Conservation (phyloP, 2,888 invertebrate species). For the Diogma glabrata region DNA sequence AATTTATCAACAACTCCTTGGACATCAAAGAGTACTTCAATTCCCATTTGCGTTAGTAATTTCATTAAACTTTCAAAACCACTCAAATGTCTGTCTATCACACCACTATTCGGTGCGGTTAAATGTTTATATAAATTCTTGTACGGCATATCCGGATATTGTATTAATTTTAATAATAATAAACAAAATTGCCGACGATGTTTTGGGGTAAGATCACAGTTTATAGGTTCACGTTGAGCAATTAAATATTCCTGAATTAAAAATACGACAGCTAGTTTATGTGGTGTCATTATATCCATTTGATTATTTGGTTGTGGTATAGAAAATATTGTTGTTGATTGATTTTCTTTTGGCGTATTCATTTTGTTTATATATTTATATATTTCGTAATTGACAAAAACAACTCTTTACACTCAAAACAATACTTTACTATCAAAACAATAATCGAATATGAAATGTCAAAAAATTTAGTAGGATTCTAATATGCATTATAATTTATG, state of each 20-base stretch:
- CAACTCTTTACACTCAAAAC: too few species aligned
- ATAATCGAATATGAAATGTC: background rate
- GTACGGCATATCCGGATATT: slow-evolving; percentile 68
- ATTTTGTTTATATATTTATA: background rate
- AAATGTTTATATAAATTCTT: slow-evolving; percentile 52
- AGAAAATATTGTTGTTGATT: background rate
- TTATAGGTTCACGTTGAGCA: slow-evolving; percentile 35
- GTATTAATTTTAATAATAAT: slow-evolving; percentile 61
- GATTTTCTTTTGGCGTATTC: slow-evolving; percentile 9
- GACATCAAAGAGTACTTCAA: slow-evolving; percentile 54
- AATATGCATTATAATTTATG: background rate
- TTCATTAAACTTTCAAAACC: slow-evolving; percentile 47
- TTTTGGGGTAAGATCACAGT: slow-evolving; percentile 37
- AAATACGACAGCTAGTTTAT: slow-evolving; percentile 65
- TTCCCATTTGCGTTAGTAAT: slow-evolving; percentile 36
- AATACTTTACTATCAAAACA: too few species aligned
- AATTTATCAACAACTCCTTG: slow-evolving; percentile 47
- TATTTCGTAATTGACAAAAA: background rate
- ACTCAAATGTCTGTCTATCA: slow-evolving; percentile 33
- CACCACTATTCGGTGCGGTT: slow-evolving; percentile 30
- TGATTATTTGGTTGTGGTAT: slow-evolving; percentile 26
- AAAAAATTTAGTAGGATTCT: slow-evolving; percentile 2
- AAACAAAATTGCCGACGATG: slow-evolving; percentile 70
- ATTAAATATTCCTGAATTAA: slow-evolving; percentile 64
- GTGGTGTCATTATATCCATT: slow-evolving; percentile 51